phyloP scores from a whole-genome alignment of 1,140 invertebrate genomes.

The Wiebesia pumilae region DNA sequence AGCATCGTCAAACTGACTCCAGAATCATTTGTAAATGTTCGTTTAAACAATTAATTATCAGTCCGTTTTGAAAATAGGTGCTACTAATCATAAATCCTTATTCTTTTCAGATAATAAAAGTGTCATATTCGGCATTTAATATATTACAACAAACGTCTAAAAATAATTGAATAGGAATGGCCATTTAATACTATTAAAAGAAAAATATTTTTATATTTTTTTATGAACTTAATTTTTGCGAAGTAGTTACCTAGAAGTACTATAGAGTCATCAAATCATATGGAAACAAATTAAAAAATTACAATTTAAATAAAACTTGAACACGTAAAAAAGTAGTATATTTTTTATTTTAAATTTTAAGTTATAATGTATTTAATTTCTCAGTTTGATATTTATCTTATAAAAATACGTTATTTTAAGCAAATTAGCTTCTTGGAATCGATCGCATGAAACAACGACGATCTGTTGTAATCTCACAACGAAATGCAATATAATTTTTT shows the following conservation, averaged over 20 bases:
- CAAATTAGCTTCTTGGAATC: neutral
- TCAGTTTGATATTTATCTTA: neutral
- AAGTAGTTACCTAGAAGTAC: no score
- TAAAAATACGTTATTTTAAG: neutral
- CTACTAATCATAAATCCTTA: neutral
- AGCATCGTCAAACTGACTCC: slow-evolving; percentile 57
- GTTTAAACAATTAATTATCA: slow-evolving; percentile 13
- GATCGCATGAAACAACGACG: neutral
- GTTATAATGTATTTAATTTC: neutral
- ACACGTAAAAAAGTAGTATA: no score
- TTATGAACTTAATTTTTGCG: neutral
- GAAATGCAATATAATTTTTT: neutral
- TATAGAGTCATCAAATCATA: no score
- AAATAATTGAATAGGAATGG: neutral
- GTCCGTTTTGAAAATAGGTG: neutral
- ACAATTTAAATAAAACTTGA: no score
- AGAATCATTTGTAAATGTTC: slow-evolving; percentile 59
- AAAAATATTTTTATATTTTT: neutral
- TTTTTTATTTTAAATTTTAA: no score
- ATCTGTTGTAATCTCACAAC: neutral
- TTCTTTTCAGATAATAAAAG: slow-evolving; percentile 59
- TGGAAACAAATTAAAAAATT: no score
- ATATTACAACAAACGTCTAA: slow-evolving; percentile 52
- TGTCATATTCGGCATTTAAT: slow-evolving; percentile 61
- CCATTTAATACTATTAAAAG: neutral